Evolutionary conservation across 2,797 vertebrate genomes (phyloP).

Genomic region (Anguilla anguilla): DNA sequence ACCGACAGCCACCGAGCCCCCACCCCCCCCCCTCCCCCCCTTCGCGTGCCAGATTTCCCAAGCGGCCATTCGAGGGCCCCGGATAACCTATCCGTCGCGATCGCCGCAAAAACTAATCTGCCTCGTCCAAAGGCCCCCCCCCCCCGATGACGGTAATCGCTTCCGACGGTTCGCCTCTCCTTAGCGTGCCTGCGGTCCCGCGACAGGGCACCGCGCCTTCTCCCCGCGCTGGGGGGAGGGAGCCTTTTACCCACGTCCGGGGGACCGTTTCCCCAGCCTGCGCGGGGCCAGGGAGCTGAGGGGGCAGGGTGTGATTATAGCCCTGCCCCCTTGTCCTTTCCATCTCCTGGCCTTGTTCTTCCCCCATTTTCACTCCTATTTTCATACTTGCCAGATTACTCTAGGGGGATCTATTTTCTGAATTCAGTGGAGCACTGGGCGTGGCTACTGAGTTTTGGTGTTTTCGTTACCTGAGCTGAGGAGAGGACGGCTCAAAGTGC

Average conservation of each 20-base stretch:
- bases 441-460: too few relatives aligned
- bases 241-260: background rate
- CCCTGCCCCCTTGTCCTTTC: background rate
- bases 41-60: constrained; percentile 77
- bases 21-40: constrained; percentile 7
- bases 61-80: constrained; percentile 66
- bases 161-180: constrained; percentile 82
- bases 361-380: background rate
- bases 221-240: constrained; percentile 58
- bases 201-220: constrained; percentile 60
- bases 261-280: background rate
- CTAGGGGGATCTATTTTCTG: background rate
- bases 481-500: too few relatives aligned
- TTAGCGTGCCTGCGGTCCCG: constrained; percentile 82
- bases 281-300: background rate
- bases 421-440: too few relatives aligned
- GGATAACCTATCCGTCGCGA: constrained; percentile 73
- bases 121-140: constrained; percentile 70
- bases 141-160: constrained; percentile 72
- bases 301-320: background rate
- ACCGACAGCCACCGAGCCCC: constrained; percentile 71
- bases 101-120: constrained; percentile 71
- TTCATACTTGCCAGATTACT: background rate
- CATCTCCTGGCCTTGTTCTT: background rate
- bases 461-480: too few relatives aligned